Evolutionary conservation across 2,797 vertebrate genomes (phyloP).

Genomic region (Scomberomorus guttatus): DNA sequence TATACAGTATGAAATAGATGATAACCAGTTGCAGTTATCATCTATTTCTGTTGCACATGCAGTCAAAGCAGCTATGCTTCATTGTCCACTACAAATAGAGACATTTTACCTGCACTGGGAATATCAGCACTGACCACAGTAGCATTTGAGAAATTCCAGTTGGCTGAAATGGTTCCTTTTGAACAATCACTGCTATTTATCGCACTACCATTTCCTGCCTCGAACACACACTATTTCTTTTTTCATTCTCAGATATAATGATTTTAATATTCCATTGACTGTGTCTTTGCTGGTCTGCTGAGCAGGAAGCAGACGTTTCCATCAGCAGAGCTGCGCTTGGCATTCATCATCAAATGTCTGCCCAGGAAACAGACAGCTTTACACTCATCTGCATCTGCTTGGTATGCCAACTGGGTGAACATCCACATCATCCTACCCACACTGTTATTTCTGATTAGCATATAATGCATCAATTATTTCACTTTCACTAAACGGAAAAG

Average conservation of each 20-base stretch:
- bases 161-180: slow-evolving; percentile 44
- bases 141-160: slow-evolving; percentile 14
- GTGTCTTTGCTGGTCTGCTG: slow-evolving; percentile 79
- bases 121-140: slow-evolving; percentile 38
- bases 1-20: too few relatives aligned
- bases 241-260: slow-evolving; percentile 66
- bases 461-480: slow-evolving; percentile 87
- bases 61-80: neutral
- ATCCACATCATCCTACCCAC: slow-evolving; percentile 78
- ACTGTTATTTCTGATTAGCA: slow-evolving; percentile 83
- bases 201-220: slow-evolving; percentile 38
- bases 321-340: slow-evolving; percentile 74
- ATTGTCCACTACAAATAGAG: slow-evolving; percentile 22
- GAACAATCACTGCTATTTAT: slow-evolving; percentile 57
- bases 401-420: slow-evolving; percentile 79
- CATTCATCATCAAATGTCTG: slow-evolving; percentile 84
- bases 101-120: slow-evolving; percentile 8
- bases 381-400: slow-evolving; percentile 83
- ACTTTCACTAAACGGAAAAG: slow-evolving; percentile 76
- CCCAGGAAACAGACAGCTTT: slow-evolving; percentile 78
- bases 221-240: neutral
- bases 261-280: slow-evolving; percentile 82
- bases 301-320: slow-evolving; percentile 82
- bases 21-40: slow-evolving; percentile 33
- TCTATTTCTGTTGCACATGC: slow-evolving; percentile 14